phyloP scores from a whole-genome alignment of 30 jellyfish, hydroid and myxozoan species.

The Nemopilema nomurai region DNA sequence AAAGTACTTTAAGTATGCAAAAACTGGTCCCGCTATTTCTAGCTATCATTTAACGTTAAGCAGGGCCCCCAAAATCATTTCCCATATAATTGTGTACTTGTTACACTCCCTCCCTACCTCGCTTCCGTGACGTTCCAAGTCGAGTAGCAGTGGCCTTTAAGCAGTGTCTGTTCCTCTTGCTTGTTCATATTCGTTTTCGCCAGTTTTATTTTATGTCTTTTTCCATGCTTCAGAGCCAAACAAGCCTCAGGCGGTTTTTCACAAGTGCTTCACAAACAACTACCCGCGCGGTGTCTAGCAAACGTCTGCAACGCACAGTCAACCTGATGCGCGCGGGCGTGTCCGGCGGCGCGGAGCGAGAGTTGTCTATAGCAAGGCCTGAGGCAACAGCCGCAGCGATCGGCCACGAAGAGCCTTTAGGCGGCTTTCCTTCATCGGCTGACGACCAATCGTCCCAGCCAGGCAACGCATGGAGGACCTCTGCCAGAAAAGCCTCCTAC shows the following conservation, averaged over 20 bases:
- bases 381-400: background rate
- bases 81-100: no score
- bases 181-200: background rate
- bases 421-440: background rate
- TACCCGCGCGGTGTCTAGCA: constrained; percentile 27
- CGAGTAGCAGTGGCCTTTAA: no score
- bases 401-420: background rate
- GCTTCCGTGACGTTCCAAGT: no score
- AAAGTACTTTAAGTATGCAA: no score
- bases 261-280: background rate
- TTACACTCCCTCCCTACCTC: no score
- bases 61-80: no score
- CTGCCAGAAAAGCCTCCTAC: background rate
- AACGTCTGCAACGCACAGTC: constrained; percentile 54
- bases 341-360: constrained; percentile 5
- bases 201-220: background rate
- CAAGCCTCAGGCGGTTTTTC: constrained; percentile 13
- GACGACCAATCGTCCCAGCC: background rate
- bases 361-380: background rate
- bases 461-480: background rate
- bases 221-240: constrained; percentile 36
- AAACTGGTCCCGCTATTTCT: no score
- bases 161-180: no score
- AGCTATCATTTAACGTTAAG: no score
- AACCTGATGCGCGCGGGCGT: constrained; percentile 58